Conservation (phyloP, 1,140 invertebrate genomes). For the Copidosoma floridanum region DNA sequence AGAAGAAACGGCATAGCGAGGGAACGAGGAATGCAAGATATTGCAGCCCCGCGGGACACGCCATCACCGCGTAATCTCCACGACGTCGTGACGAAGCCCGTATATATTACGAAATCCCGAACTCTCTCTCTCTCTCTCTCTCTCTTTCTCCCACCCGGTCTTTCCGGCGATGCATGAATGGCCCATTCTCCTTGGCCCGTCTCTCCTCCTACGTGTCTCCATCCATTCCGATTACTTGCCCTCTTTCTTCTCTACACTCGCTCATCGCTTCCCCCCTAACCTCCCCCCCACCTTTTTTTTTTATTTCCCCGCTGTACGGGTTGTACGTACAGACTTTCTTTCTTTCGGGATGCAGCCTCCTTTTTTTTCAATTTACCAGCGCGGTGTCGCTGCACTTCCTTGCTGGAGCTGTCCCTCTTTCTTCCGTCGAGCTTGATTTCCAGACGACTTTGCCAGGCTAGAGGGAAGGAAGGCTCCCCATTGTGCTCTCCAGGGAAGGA, state of each 20-base stretch:
- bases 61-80: constrained; percentile 53
- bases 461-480: no score
- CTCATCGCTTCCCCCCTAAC: constrained; percentile 24
- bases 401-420: no score
- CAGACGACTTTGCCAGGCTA: no score
- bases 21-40: constrained; percentile 53
- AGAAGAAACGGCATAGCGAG: constrained; percentile 13
- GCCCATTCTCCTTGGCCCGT: constrained; percentile 54
- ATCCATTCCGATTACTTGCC: constrained; percentile 49
- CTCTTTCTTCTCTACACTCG: constrained; percentile 12
- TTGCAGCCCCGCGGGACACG: constrained; percentile 57
- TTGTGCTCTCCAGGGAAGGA: no score
- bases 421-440: no score
- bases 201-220: no score
- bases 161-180: constrained; percentile 37
- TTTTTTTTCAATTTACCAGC: constrained; percentile 5
- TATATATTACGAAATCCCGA: constrained; percentile 48
- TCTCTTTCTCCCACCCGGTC: not conserved
- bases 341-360: no score
- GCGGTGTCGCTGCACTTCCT: no score
- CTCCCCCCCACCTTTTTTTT: constrained; percentile 31
- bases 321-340: no score
- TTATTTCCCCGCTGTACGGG: constrained; percentile 38
- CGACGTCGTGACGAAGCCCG: constrained; percentile 34
- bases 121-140: constrained; percentile 1